Conservation (phyloP, 53 echinoderm and acorn worm species). For the Echinarachnius parma region DNA sequence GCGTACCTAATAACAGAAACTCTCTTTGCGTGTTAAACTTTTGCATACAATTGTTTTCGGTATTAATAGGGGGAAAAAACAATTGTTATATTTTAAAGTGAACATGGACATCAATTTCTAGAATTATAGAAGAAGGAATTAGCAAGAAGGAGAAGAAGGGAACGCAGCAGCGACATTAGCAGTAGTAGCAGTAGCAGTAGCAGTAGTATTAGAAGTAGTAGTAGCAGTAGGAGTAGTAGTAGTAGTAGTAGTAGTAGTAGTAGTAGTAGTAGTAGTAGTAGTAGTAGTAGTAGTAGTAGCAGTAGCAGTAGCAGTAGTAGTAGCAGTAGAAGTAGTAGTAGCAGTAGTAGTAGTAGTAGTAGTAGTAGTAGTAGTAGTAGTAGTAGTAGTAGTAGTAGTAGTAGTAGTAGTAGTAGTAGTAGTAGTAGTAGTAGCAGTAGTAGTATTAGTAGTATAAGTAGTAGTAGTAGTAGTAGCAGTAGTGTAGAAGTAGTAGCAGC, state of each 20-base stretch:
- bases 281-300: neutral
- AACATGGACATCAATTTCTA: no score
- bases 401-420: constrained; percentile 12
- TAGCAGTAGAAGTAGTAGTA: constrained; percentile 10
- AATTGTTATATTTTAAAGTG: no score
- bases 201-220: no score
- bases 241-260: neutral
- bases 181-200: no score
- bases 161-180: no score
- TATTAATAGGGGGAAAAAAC: no score
- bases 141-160: no score
- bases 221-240: neutral
- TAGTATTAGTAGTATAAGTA: neutral
- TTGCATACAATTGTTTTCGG: no score
- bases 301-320: constrained; percentile 10
- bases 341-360: neutral
- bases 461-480: neutral
- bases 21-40: no score
- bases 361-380: constrained; percentile 16
- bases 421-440: neutral
- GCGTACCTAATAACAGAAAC: no score
- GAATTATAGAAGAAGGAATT: no score
- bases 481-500: neutral
- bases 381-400: constrained; percentile 5
- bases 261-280: constrained; percentile 15